Percentiles rank a stretch among this genome's conserved stretches.
phyloP scores from a whole-genome alignment of 2,888 invertebrate genomes.

The Brenthis daphne region DNA sequence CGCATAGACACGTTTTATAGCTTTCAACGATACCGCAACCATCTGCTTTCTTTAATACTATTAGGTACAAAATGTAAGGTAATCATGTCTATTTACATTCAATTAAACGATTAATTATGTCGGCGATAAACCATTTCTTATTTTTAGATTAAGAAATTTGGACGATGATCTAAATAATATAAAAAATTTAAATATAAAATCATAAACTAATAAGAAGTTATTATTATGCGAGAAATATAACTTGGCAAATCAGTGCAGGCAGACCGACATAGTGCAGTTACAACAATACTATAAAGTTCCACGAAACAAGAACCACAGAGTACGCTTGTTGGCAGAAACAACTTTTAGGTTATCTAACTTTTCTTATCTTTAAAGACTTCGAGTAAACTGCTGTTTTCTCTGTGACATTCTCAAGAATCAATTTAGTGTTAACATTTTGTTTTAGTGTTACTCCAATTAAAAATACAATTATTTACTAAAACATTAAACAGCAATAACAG shows the following conservation, averaged over 20 bases:
- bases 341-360: constrained; percentile 23
- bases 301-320: constrained; percentile 18
- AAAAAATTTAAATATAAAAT: not conserved
- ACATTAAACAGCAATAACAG: too few relatives aligned
- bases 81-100: not conserved
- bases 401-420: constrained; percentile 12
- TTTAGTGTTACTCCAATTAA: not conserved
- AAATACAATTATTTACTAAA: not conserved
- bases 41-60: constrained; percentile 12
- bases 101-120: too few relatives aligned
- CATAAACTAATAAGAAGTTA: constrained; percentile 7
- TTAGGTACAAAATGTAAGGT: not conserved
- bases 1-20: constrained; percentile 55
- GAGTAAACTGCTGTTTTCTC: constrained; percentile 12
- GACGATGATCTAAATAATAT: not conserved
- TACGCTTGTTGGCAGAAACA: constrained; percentile 24
- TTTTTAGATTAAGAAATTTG: not conserved
- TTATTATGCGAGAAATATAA: constrained; percentile 1
- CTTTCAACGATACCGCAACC: constrained; percentile 51
- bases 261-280: constrained; percentile 6
- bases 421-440: not conserved
- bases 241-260: constrained; percentile 12
- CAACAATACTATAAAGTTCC: constrained; percentile 13
- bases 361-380: constrained; percentile 29
- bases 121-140: too few relatives aligned